Base-by-base conservation (phyloP, 2,113 vertebrate species). In the Chlorocebus sabaeus region DNA sequence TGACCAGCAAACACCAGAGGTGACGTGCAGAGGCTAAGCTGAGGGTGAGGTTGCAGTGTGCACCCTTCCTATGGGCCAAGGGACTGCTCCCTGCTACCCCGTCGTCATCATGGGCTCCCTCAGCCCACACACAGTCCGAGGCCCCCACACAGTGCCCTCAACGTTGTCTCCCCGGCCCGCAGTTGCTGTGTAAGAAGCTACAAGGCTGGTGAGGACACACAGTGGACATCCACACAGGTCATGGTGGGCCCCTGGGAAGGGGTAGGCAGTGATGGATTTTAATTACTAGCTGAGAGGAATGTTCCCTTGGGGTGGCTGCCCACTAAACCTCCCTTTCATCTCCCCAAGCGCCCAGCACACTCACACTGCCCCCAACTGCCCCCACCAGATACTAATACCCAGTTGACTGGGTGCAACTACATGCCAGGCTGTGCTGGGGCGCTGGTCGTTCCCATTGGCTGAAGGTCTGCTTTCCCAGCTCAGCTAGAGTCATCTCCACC, bases 381-480 rank as follows among this genome's bases (percentile, higher is more conserved):
- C 45, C 45, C 45, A 9, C 48, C 7, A 8, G 20, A 43, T 3
- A 5, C 68, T 3, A 55, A 67, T 18, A 20, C 22, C 3, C n/a
- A 32, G 6, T 52, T 40, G n/a, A 45, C 16, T 57, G 68, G 25
- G 17, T 0, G 25, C 75, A 35, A 23, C n/a, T 32, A 7, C 14
- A 6, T 23, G 30, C 64, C 70, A 20, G 45, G 76, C 82, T 45
- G 18, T 25, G 68, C 22, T 25, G 25, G 40, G 7, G 17, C 12
- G 10, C 6, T 27, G 40, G 3, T 30, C 0, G 0, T 70, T 5
- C 38, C 25, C 67, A 57, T 55, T 27, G 2, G 35, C 82, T 67
- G 38, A 30, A 6, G 18, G 45, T 25, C 43, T 75, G 43, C n/a
- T 27, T 79, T 59, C 59, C 48, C n/a, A n/a, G 57, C 50, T 78